Conservation (phyloP, 2,113 vertebrate species). For the Rhizomys pruinosus region DNA sequence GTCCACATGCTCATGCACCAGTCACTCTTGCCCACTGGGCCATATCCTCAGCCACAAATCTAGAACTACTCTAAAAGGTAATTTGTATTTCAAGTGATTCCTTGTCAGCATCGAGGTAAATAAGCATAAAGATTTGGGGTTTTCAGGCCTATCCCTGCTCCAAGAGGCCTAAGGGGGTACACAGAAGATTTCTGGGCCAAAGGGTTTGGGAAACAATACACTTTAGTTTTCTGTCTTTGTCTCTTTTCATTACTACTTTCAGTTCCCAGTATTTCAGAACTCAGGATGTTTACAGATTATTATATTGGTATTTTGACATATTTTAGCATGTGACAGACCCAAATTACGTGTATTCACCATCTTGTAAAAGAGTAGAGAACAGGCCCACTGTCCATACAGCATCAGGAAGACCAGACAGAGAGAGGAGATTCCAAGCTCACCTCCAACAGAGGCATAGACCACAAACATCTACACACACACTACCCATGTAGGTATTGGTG, state of each 20-base stretch:
- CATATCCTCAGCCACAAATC: neutral
- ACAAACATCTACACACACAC: neutral
- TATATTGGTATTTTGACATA: neutral
- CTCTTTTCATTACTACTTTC: neutral
- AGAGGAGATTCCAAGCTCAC: neutral
- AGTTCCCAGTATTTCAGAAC: neutral
- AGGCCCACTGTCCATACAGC: neutral
- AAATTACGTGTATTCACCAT: neutral
- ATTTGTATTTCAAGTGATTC: neutral
- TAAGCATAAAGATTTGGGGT: neutral
- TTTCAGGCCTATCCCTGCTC: neutral
- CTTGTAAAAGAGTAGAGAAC: neutral
- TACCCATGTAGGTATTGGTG: neutral
- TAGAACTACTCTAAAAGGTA: neutral
- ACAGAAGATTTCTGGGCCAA: neutral
- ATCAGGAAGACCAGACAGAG: neutral
- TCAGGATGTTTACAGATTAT: neutral
- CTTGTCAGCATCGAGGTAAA: neutral
- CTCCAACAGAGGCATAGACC: neutral
- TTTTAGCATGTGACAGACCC: neutral
- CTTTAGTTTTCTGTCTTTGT: neutral
- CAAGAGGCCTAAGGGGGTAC: neutral
- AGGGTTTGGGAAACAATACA: neutral
- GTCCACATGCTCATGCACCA: neutral
- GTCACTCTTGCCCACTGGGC: too few relatives aligned